Conservation (phyloP, 1,140 invertebrate species). For the Drosophila ohnishii region DNA sequence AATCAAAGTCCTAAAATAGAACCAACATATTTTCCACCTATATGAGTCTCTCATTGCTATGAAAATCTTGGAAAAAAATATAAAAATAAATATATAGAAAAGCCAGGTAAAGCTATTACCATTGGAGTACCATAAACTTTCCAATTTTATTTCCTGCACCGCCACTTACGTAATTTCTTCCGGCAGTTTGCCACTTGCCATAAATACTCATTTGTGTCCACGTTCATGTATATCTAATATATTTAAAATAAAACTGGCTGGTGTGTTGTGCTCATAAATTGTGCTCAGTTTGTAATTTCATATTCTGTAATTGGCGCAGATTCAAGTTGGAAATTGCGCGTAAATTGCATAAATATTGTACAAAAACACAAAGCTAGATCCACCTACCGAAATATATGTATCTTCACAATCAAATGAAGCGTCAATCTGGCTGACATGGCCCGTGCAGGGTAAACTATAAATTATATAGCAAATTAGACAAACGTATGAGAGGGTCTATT, state of each 20-base stretch:
- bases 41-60: not conserved
- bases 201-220: slow-evolving; percentile 9
- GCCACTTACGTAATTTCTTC: slow-evolving; percentile 9
- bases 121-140: slow-evolving; percentile 40
- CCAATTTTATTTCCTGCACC: slow-evolving; percentile 40
- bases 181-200: slow-evolving; percentile 3
- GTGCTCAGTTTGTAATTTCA: slow-evolving; percentile 36
- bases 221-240: slow-evolving; percentile 8
- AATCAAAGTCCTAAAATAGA: no score
- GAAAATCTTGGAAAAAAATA: slow-evolving; percentile 1
- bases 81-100: slow-evolving; percentile 2
- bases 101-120: not conserved
- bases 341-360: slow-evolving; percentile 12
- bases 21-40: no score
- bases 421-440: slow-evolving; percentile 29
- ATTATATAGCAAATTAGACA: slow-evolving; percentile 54
- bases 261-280: slow-evolving; percentile 30
- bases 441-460: slow-evolving; percentile 35
- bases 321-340: slow-evolving; percentile 40
- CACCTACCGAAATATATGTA: not conserved
- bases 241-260: slow-evolving; percentile 9
- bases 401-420: slow-evolving; percentile 29
- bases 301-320: slow-evolving; percentile 36
- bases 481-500: slow-evolving; percentile 40
- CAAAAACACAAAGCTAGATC: slow-evolving; percentile 1